Evolutionary conservation across 2,113 vertebrate genomes (phyloP).

Genomic region (Colaptes auratus): DNA sequence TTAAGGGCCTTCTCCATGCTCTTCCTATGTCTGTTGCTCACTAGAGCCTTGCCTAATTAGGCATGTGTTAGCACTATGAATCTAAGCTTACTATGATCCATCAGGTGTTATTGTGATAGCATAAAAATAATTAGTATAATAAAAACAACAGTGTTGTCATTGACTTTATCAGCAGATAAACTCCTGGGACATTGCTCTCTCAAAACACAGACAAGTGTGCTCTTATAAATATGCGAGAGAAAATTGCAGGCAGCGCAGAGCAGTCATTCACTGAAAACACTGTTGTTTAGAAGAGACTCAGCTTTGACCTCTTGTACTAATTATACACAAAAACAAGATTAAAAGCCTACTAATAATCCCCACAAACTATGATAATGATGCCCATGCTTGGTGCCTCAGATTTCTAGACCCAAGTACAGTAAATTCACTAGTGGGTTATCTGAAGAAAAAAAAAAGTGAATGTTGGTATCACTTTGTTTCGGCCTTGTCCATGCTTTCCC

Average conservation of each 20-base stretch:
- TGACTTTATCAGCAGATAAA: constrained; percentile 34
- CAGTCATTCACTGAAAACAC: constrained; percentile 54
- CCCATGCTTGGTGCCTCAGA: constrained; percentile 28
- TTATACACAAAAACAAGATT: constrained; percentile 69
- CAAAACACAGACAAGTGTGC: constrained; percentile 12
- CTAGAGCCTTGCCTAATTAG: background rate
- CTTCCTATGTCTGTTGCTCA: background rate
- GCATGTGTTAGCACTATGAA: background rate
- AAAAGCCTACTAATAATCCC: constrained; percentile 72
- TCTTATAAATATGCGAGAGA: constrained; percentile 57
- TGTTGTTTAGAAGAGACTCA: constrained; percentile 43
- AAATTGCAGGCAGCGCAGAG: constrained; percentile 58
- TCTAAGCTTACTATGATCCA: background rate
- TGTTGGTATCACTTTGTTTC: constrained; percentile 5
- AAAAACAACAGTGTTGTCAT: constrained; percentile 48
- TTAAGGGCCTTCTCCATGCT: background rate
- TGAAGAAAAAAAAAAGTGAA: constrained; percentile 25
- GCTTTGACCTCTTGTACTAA: constrained; percentile 71
- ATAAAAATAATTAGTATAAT: constrained; percentile 54
- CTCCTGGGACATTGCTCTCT: constrained; percentile 40
- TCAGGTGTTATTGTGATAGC: constrained; percentile 20
- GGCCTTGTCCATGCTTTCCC: background rate
- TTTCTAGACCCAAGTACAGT: constrained; percentile 26
- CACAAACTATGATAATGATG: constrained; percentile 72
- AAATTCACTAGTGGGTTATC: constrained; percentile 35